phyloP scores from a whole-genome alignment of 30 jellyfish, hydroid and myxozoan species.

The Cassiopea andromeda region DNA sequence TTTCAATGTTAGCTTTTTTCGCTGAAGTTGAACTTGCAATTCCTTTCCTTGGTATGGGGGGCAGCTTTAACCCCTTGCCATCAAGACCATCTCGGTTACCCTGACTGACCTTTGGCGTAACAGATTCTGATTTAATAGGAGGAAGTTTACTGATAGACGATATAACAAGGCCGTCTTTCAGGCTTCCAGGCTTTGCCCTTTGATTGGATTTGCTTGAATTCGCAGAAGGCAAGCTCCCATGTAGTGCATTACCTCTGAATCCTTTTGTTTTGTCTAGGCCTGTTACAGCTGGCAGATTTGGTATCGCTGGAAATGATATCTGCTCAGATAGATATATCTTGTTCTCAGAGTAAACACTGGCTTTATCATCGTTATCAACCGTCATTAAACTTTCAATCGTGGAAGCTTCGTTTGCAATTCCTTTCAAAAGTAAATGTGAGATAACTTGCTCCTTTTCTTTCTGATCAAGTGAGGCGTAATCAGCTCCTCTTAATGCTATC shows the following conservation, averaged over 20 bases:
- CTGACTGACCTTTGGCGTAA: conserved; percentile 41
- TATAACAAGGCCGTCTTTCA: conserved; percentile 34
- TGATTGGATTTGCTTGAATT: conserved; percentile 41
- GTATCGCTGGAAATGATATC: conserved; percentile 54
- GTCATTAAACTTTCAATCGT: conserved; percentile 54
- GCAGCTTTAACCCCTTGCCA: conserved; percentile 27
- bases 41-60: conserved; percentile 10
- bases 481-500: conserved; percentile 1
- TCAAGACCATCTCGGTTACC: not conserved
- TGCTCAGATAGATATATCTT: conserved; percentile 44
- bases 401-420: conserved; percentile 45
- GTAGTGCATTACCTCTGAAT: conserved; percentile 70
- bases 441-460: conserved; percentile 53
- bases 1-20: not conserved
- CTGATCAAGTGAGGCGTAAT: conserved; percentile 42
- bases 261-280: conserved; percentile 47
- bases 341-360: conserved; percentile 20
- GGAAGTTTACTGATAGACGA: conserved; percentile 55
- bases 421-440: conserved; percentile 44
- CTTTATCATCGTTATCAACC: conserved; percentile 29
- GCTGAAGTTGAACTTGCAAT: not conserved
- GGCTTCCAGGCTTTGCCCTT: conserved; percentile 40
- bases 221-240: conserved; percentile 48
- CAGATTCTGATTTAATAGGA: conserved; percentile 70
- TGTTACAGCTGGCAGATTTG: conserved; percentile 2